A percentile compares a stretch with the other conserved stretches of the same genome.
phyloP scores from a whole-genome alignment of 2,888 invertebrate genomes.

The Orthonevra nobilis region DNA sequence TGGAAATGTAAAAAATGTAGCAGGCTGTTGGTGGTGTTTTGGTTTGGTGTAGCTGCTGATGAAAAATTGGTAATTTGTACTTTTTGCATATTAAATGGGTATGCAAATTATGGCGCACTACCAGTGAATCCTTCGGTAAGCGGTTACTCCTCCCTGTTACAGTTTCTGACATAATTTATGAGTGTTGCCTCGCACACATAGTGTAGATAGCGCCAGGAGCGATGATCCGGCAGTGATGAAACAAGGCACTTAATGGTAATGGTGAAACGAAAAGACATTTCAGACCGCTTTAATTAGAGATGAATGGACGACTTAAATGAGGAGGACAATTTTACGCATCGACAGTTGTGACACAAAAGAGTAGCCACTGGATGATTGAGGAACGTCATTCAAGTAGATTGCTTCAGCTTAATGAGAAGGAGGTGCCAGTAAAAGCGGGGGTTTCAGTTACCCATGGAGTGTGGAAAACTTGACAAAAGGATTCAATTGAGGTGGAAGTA shows the following conservation, averaged over 20 bases:
- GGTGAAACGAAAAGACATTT: constrained; percentile 39
- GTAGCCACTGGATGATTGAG: constrained; percentile 18
- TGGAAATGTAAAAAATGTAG: constrained; percentile 30
- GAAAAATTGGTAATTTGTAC: constrained; percentile 54
- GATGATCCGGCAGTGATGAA: constrained; percentile 32
- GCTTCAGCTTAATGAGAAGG: no score
- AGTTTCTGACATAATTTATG: constrained; percentile 56
- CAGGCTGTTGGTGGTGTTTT: neutral
- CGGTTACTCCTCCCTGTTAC: constrained; percentile 27
- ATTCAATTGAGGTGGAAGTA: no score
- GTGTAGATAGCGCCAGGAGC: neutral
- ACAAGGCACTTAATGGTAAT: constrained; percentile 51
- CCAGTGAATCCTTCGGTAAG: neutral
- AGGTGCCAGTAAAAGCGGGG: no score
- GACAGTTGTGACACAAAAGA: constrained; percentile 4
- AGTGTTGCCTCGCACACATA: constrained; percentile 17
- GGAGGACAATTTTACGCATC: constrained; percentile 38
- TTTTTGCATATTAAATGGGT: constrained; percentile 55
- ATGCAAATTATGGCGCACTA: constrained; percentile 47
- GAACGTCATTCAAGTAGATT: no score
- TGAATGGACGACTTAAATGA: constrained; percentile 14
- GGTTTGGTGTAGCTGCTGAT: constrained; percentile 17
- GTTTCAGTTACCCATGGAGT: no score
- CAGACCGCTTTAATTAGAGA: constrained; percentile 30
- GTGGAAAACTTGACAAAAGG: no score